phyloP scores from a whole-genome alignment of 2,113 vertebrate species.

The Sturnira hondurensis region DNA sequence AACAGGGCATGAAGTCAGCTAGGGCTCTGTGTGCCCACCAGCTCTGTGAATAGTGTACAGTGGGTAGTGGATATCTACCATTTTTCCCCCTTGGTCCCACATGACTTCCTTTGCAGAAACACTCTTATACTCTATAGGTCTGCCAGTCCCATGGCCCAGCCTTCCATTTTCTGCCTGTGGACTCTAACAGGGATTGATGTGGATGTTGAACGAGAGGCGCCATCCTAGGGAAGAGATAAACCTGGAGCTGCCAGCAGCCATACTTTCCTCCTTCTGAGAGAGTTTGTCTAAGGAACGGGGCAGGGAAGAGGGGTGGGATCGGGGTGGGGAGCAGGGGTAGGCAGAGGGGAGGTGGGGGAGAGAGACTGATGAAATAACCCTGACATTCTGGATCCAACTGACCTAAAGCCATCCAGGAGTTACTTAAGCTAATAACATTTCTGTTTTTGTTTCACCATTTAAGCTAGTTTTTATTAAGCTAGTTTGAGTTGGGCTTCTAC shows the following conservation, averaged over 20 bases:
- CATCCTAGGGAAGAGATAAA: background rate
- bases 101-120: background rate
- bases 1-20: background rate
- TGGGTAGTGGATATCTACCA: background rate
- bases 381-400: background rate
- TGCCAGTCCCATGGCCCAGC: background rate
- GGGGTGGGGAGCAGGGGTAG: fast-evolving
- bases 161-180: background rate
- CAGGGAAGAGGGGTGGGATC: fast-evolving
- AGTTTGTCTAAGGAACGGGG: background rate
- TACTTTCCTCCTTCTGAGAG: background rate
- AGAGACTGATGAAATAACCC: background rate
- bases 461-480: background rate
- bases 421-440: background rate
- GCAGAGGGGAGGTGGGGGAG: fast-evolving
- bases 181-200: background rate
- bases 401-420: background rate
- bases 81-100: too few relatives aligned
- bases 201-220: background rate
- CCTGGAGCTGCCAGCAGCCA: background rate
- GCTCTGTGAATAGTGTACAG: background rate
- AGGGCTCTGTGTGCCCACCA: background rate
- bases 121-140: background rate
- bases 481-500: background rate
- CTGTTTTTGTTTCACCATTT: background rate